phyloP scores from a whole-genome alignment of 1,140 invertebrate genomes.

The Anoplolepis gracilipes region DNA sequence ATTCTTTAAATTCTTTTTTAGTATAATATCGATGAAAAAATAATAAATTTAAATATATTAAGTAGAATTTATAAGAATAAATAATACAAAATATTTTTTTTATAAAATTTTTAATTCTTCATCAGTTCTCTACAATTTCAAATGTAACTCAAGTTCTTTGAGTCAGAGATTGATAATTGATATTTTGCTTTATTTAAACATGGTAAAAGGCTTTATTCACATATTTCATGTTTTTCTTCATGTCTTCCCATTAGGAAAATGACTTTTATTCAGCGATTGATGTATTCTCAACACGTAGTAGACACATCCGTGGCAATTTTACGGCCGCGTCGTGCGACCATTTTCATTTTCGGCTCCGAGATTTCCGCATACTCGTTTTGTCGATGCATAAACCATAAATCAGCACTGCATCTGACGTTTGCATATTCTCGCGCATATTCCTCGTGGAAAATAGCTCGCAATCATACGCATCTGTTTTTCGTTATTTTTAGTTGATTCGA shows the following conservation, averaged over 20 bases:
- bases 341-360: conserved; percentile 69
- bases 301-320: conserved; percentile 68
- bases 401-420: conserved; percentile 62
- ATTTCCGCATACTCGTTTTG: conserved; percentile 54
- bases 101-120: too few species aligned
- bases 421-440: conserved; percentile 56
- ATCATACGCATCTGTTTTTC: conserved; percentile 36
- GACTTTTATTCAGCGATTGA: background rate
- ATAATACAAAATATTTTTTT: too few species aligned
- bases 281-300: conserved; percentile 59
- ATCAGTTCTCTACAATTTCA: too few species aligned
- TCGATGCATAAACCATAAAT: conserved; percentile 68
- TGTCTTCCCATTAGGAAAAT: conserved; percentile 1
- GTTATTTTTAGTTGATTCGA: conserved; percentile 41
- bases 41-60: too few species aligned
- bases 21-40: too few species aligned
- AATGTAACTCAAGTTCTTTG: background rate
- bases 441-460: conserved; percentile 12
- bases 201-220: background rate
- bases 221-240: background rate
- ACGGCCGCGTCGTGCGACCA: conserved; percentile 65
- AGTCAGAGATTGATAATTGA: background rate
- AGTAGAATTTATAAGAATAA: too few species aligned
- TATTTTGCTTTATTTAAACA: background rate
- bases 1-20: too few species aligned